Conservation (phyloP, 2,888 invertebrate species). For the Campopleginae sp. region DNA sequence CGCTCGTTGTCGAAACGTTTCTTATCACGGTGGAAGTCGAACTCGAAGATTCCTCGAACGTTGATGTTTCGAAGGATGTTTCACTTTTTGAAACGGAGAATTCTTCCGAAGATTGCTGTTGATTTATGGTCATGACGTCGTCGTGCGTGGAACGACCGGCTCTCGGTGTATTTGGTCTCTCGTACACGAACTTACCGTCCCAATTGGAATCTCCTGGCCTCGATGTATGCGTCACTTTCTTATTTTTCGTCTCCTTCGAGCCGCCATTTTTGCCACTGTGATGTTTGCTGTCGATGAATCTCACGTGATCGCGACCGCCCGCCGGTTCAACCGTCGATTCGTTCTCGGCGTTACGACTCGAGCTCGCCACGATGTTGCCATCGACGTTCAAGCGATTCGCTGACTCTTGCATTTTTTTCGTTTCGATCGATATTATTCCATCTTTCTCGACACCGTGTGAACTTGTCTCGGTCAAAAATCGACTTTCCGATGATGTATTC, state of each 20-base stretch:
- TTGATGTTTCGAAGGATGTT: constrained; percentile 56
- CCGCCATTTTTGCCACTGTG: constrained; percentile 38
- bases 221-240: constrained; percentile 57
- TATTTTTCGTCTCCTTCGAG: constrained; percentile 35
- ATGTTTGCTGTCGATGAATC: constrained; percentile 61
- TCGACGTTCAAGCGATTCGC: constrained; percentile 76
- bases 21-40: constrained; percentile 70
- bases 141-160: constrained; percentile 40
- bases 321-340: constrained; percentile 72
- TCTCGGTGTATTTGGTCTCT: constrained; percentile 33
- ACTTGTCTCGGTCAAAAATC: constrained; percentile 72
- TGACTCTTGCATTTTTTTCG: constrained; percentile 72
- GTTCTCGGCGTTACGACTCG: constrained; percentile 73
- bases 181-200: constrained; percentile 83
- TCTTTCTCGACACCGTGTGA: constrained; percentile 73
- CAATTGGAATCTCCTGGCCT: constrained; percentile 84
- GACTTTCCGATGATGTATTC: constrained; percentile 72
- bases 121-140: constrained; percentile 63
- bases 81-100: constrained; percentile 48
- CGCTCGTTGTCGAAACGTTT: constrained; percentile 66
- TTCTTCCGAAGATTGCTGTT: constrained; percentile 49
- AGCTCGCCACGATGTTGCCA: constrained; percentile 74
- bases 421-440: constrained; percentile 74
- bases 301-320: constrained; percentile 59
- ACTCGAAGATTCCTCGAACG: constrained; percentile 72